Conservation (phyloP, 2,797 vertebrate species). For the Astyanax mexicanus region DNA sequence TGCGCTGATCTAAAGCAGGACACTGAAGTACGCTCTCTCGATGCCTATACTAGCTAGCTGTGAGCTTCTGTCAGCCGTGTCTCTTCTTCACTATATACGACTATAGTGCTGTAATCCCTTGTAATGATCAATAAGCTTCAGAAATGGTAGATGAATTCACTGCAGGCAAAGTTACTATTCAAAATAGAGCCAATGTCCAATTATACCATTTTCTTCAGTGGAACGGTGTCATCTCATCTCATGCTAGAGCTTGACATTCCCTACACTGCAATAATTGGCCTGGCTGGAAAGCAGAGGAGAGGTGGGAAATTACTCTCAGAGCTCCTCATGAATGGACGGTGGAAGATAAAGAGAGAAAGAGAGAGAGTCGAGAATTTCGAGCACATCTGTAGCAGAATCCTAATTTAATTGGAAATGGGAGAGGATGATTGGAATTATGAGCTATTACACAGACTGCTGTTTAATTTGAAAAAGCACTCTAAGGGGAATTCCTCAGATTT, state of each 20-base stretch:
- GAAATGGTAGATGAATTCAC: slow-evolving; percentile 67
- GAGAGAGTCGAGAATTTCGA: slow-evolving; percentile 48
- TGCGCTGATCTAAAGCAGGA: not conserved
- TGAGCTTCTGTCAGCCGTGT: not conserved
- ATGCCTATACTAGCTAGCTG: not conserved
- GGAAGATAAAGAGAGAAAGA: slow-evolving; percentile 41
- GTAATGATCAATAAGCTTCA: slow-evolving; percentile 75
- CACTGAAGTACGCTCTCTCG: not conserved
- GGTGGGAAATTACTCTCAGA: slow-evolving; percentile 60
- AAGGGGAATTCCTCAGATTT: not conserved
- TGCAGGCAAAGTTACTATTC: slow-evolving; percentile 61
- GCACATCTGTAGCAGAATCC: slow-evolving; percentile 58
- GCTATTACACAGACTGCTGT: not conserved
- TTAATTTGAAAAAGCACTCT: slow-evolving; percentile 6
- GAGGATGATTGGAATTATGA: slow-evolving; percentile 5
- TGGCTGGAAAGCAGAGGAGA: slow-evolving; percentile 56
- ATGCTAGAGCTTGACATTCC: slow-evolving; percentile 62
- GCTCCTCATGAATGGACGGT: slow-evolving; percentile 51
- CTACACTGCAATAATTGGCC: slow-evolving; percentile 73
- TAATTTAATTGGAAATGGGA: slow-evolving; percentile 65
- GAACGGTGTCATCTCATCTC: slow-evolving; percentile 55
- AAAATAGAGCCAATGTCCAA: slow-evolving; percentile 65
- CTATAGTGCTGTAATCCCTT: slow-evolving; percentile 43
- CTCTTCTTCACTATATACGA: slow-evolving; percentile 4
- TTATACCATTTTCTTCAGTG: slow-evolving; percentile 59